These are phyloP conservation scores for Struthidea cinerea DNA, from an alignment of 2,113 vertebrate genomes.

Conservation along the genomic window DNA sequence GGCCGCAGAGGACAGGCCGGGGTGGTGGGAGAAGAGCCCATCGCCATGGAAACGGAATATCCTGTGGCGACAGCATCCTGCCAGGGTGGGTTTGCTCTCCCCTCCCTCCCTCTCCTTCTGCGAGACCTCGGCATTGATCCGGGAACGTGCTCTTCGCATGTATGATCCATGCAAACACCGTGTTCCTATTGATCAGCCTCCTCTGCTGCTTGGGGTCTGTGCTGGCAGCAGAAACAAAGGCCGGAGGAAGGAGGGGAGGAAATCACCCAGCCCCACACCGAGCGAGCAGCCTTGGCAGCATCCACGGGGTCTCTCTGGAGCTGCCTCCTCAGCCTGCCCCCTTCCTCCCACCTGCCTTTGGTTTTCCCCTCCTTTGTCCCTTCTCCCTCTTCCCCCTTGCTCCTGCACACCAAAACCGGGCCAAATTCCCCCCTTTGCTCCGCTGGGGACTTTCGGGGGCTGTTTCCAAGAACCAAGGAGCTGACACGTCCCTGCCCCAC, in stretches of 20 bases:
- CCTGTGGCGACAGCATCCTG: conserved; percentile 9
- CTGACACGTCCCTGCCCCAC: accelerated
- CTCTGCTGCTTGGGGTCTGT: conserved; percentile 19
- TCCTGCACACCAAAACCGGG: accelerated
- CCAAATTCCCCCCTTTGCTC: not conserved
- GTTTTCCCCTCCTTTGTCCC: not conserved
- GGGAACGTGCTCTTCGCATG: conserved; percentile 70
- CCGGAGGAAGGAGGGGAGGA: conserved; percentile 27
- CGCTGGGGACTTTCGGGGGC: accelerated
- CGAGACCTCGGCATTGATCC: conserved; percentile 66
- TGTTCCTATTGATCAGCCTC: conserved; percentile 69
- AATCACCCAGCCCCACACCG: not conserved
- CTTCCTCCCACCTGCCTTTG: not conserved
- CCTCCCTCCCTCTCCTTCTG: conserved; percentile 17
- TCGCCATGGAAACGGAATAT: conserved; percentile 51
- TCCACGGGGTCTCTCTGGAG: not conserved
- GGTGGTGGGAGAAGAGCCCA: not conserved
- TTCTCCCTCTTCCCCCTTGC: not conserved
- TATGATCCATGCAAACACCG: conserved; percentile 72
- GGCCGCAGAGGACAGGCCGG: not conserved
- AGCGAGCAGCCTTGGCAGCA: not conserved
- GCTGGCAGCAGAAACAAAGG: conserved; percentile 59
- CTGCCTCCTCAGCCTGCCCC: not conserved
- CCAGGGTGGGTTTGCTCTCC: not conserved
- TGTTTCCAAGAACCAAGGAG: not conserved